Conservation (phyloP, 2,113 vertebrate species). For the Chamaea fasciata region DNA sequence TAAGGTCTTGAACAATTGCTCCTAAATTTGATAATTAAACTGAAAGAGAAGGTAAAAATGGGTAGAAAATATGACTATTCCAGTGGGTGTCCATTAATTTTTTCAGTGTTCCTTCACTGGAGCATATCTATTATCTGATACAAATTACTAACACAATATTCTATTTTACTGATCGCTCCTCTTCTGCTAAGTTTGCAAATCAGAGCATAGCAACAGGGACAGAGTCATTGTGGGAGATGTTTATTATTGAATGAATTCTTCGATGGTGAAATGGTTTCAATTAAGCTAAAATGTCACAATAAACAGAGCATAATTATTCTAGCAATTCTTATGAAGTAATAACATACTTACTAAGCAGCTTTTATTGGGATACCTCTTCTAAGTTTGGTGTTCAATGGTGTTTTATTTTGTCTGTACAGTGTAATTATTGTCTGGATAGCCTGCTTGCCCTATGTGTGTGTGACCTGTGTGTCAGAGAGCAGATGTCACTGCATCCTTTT, state of each 20-base stretch:
- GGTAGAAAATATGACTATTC: neutral
- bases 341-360: neutral
- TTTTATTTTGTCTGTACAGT: neutral
- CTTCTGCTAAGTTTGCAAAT: constrained; percentile 3
- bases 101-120: neutral
- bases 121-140: neutral
- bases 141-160: neutral
- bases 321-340: constrained; percentile 20
- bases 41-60: neutral
- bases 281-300: constrained; percentile 38
- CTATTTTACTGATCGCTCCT: constrained; percentile 16
- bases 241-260: neutral
- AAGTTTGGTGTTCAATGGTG: neutral
- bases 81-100: neutral
- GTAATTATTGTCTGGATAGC: neutral
- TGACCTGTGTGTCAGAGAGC: constrained; percentile 25
- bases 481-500: constrained; percentile 13
- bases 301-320: constrained; percentile 31
- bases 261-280: neutral
- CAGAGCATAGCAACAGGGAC: neutral
- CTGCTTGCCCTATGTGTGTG: neutral
- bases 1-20: neutral
- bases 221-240: neutral
- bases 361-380: neutral
- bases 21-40: neutral